Percentiles rank a stretch among this genome's conserved stretches.
Evolutionary conservation across 2,113 vertebrate genomes (phyloP).

Genomic region (Lasiurus cinereus): DNA sequence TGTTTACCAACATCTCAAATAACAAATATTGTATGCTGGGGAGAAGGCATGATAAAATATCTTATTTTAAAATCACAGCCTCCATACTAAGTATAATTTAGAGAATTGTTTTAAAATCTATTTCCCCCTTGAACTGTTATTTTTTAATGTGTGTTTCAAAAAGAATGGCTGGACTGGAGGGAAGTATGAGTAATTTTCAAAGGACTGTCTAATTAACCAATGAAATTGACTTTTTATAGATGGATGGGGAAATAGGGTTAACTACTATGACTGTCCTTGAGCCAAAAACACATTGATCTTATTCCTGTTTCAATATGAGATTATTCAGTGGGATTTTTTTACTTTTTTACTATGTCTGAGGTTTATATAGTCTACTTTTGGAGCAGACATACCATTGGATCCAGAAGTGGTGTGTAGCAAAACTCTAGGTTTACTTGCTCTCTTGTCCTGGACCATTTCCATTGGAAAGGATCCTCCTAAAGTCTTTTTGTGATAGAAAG

Average conservation of each 20-base stretch:
- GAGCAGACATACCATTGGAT: neutral
- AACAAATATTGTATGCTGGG: slow-evolving; percentile 37
- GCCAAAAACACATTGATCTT: slow-evolving; percentile 60
- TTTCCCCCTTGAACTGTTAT: slow-evolving; percentile 63
- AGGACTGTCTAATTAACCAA: slow-evolving; percentile 72
- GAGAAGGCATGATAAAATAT: slow-evolving; percentile 44
- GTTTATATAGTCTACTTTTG: neutral
- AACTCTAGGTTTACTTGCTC: neutral
- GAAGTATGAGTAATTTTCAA: slow-evolving; percentile 72
- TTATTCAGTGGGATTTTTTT: slow-evolving; percentile 16
- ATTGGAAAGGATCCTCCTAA: neutral
- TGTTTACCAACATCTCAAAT: slow-evolving; percentile 32
- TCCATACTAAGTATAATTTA: slow-evolving; percentile 31
- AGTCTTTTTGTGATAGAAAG: neutral
- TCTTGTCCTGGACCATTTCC: neutral
- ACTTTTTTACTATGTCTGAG: neutral
- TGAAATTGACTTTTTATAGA: slow-evolving; percentile 69
- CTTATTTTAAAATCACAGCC: slow-evolving; percentile 46
- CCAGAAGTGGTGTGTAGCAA: neutral
- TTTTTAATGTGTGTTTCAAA: slow-evolving; percentile 65
- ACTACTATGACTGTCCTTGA: slow-evolving; percentile 29
- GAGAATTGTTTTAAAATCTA: slow-evolving; percentile 59
- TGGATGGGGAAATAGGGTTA: slow-evolving; percentile 58
- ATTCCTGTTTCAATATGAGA: slow-evolving; percentile 44
- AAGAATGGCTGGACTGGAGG: slow-evolving; percentile 41